Percentiles rank a stretch among this genome's conserved stretches.
Evolutionary conservation across 1,140 invertebrate species (phyloP).

Genomic region (Cydia strobilella): DNA sequence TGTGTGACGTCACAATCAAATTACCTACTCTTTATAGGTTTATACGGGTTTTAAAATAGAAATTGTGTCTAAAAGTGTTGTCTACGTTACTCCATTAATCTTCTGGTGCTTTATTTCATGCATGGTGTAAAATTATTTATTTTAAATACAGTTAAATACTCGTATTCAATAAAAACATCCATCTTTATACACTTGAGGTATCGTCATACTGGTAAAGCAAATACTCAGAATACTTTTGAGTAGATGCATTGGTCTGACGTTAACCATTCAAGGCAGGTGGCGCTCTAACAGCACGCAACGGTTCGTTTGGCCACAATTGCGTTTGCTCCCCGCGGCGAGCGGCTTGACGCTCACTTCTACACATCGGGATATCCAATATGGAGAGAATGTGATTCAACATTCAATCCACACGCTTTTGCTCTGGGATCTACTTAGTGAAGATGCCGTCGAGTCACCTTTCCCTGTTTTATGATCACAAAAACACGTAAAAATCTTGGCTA

Average conservation of each 20-base stretch:
- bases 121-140: too few species aligned
- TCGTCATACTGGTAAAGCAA: not conserved
- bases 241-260: not conserved
- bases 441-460: not conserved
- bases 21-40: too few species aligned
- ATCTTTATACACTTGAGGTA: not conserved
- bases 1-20: too few species aligned
- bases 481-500: too few species aligned
- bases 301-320: slow-evolving; percentile 73
- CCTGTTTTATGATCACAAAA: too few species aligned
- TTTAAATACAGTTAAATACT: too few species aligned
- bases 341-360: slow-evolving; percentile 45
- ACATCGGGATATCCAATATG: slow-evolving; percentile 22
- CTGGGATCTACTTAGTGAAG: not conserved
- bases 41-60: too few species aligned
- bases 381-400: slow-evolving; percentile 9
- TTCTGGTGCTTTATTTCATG: too few species aligned
- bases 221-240: not conserved
- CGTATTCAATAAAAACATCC: too few species aligned
- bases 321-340: slow-evolving; percentile 61
- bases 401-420: slow-evolving; percentile 28
- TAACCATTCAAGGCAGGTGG: slow-evolving; percentile 54
- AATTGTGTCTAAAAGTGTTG: too few species aligned
- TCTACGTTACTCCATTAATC: too few species aligned
- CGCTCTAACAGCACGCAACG: slow-evolving; percentile 54